Conservation (phyloP, 2,797 vertebrate species). For the Spheniscus humboldti region DNA sequence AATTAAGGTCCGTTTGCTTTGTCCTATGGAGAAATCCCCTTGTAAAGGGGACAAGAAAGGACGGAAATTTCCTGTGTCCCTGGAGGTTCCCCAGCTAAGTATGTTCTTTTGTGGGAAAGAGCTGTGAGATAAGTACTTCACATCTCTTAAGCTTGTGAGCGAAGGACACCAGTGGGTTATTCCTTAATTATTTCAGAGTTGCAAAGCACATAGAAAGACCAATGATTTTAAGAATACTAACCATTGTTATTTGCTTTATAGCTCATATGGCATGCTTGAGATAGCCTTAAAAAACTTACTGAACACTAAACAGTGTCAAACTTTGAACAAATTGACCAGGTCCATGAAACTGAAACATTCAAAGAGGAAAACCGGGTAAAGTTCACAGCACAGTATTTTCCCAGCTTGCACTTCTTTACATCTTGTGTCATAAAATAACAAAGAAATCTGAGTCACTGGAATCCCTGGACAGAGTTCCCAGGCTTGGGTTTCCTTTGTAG, state of each 20-base stretch:
- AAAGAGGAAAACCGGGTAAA: slow-evolving; percentile 54
- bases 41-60: background rate
- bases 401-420: slow-evolving; percentile 66
- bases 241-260: background rate
- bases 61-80: background rate
- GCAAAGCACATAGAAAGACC: background rate
- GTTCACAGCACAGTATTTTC: slow-evolving; percentile 66
- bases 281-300: background rate
- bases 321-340: background rate
- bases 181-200: slow-evolving; percentile 1
- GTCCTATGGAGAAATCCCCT: background rate
- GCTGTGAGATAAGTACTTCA: background rate
- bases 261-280: background rate
- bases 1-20: background rate
- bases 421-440: slow-evolving; percentile 68
- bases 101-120: background rate
- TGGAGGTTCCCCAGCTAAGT: background rate
- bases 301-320: background rate
- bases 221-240: background rate
- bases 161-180: background rate
- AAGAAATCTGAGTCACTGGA: slow-evolving; percentile 59
- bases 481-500: slow-evolving; percentile 67
- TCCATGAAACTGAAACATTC: background rate
- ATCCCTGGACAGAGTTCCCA: slow-evolving; percentile 68
- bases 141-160: background rate